These are phyloP conservation scores for Scophthalmus maximus DNA, from an alignment of 2,113 vertebrate species.

Conservation along the genomic window DNA sequence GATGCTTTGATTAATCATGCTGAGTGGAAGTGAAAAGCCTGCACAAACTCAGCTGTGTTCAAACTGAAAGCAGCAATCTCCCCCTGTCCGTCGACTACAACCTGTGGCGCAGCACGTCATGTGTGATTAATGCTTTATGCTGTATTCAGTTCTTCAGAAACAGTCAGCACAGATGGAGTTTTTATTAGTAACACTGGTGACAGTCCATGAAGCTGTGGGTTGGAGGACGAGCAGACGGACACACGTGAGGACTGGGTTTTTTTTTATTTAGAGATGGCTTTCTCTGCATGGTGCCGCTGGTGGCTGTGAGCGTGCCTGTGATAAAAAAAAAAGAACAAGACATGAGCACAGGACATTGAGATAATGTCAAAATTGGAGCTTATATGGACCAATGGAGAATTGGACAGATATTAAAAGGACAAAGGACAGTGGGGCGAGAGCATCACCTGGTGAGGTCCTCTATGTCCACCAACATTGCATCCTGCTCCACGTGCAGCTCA, in stretches of 20 bases:
- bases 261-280: conserved; percentile 88
- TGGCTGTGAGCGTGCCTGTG: conserved; percentile 93
- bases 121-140: conserved; percentile 28
- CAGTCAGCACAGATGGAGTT: conserved; percentile 53
- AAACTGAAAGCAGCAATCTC: background rate
- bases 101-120: conserved; percentile 14
- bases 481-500: conserved; percentile 97
- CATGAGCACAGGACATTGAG: background rate
- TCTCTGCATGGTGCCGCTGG: conserved; percentile 93
- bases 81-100: conserved; percentile 20
- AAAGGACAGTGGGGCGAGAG: background rate
- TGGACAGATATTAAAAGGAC: background rate
- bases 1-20: conserved; percentile 11
- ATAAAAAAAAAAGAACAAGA: conserved; percentile 7
- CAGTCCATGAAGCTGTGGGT: conserved; percentile 41
- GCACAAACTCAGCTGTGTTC: conserved; percentile 20
- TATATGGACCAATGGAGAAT: too few relatives aligned
- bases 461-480: conserved; percentile 98
- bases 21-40: conserved; percentile 32
- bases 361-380: background rate
- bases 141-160: conserved; percentile 34
- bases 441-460: conserved; percentile 95
- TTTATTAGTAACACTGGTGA: conserved; percentile 50
- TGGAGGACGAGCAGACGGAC: conserved; percentile 38
- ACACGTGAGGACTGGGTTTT: background rate